Base-by-base conservation (phyloP, 2,797 vertebrate species). In the Enteromius fasciolatus region DNA sequence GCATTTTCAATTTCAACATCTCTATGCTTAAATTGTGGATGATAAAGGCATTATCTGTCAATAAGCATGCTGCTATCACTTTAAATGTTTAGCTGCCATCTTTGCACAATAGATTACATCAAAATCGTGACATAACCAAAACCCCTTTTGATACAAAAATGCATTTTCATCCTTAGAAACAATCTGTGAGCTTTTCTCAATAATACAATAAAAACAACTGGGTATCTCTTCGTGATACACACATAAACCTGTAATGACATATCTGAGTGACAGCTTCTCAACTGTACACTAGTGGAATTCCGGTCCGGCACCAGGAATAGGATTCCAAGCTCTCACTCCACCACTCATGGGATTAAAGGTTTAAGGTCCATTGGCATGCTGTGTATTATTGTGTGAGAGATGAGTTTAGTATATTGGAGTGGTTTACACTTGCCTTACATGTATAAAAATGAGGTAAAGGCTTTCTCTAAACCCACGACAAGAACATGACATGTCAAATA, bases 361-460 rank as follows among this genome's bases (percentile, higher is more conserved):
- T 83, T 85, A 85, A 80, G 70, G 70, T 83, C 76, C 84, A 85
- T 63, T 83, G 84, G 75, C 82, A 81, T 80, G 81, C 77, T 81
- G 57, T 77, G 82, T 74, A 66, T 86, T 83, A 83, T 83, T 80
- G 82, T 85, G 84, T 85, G 70, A 79, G 78, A 48, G 78, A 81
- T 83, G 50, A 86, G 46, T 59, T 67, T 39, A 64, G 85, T 76
- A 77, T 83, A 81, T 80, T 77, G 81, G 64, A 83, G 84, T 76
- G 84, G 33, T 76, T 86, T 46, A 85, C 68, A 59, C 33, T 74
- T 36, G 68, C 50, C 61, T 83, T 54, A 68, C 66, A 72, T 73
- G 78, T 72, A 70, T 61, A 66, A 83, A 80, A 77, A 76, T 80
- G 68, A 78, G n/a, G 54, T 80, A 80, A 74, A 31, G 72, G 54